Evolutionary conservation across 37 sponge, comb jelly and placozoan species (phyloP).

Genomic region (Diacarnus erythraeanus): DNA sequence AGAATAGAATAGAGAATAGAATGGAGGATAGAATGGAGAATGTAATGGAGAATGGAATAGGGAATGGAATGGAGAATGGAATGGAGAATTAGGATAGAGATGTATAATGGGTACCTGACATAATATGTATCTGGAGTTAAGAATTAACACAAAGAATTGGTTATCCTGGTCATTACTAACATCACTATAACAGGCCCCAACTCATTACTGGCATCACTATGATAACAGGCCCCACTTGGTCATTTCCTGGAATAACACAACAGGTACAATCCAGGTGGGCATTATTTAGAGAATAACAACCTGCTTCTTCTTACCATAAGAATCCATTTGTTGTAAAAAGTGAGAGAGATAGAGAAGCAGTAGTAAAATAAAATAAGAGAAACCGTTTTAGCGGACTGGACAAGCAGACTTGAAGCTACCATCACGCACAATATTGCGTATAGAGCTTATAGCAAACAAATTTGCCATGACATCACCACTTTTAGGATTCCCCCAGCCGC

Average conservation of each 20-base stretch:
- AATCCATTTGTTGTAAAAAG: slow-evolving; percentile 98
- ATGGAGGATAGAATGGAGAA: too few species aligned
- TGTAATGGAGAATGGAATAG: background rate
- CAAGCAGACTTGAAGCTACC: background rate
- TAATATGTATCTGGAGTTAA: too few species aligned
- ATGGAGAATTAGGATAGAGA: background rate
- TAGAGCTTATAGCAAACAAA: background rate
- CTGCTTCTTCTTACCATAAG: slow-evolving; percentile 82
- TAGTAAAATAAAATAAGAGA: slow-evolving; percentile 84
- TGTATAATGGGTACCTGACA: background rate
- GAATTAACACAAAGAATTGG: too few species aligned
- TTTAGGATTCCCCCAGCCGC: background rate
- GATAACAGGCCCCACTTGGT: too few species aligned
- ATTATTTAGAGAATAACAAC: background rate
- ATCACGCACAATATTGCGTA: too few species aligned
- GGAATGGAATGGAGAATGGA: slow-evolving; percentile 9
- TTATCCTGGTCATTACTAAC: too few species aligned
- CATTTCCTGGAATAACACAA: too few species aligned
- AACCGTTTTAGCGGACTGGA: slow-evolving; percentile 30
- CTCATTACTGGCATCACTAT: too few species aligned
- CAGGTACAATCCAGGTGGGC: background rate
- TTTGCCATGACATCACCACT: background rate
- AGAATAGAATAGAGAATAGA: too few species aligned
- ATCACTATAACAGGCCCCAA: too few species aligned
- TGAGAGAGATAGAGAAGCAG: slow-evolving; percentile 88